phyloP scores from a whole-genome alignment of 2,888 invertebrate species.

The Teinopalpus imperialis region DNA sequence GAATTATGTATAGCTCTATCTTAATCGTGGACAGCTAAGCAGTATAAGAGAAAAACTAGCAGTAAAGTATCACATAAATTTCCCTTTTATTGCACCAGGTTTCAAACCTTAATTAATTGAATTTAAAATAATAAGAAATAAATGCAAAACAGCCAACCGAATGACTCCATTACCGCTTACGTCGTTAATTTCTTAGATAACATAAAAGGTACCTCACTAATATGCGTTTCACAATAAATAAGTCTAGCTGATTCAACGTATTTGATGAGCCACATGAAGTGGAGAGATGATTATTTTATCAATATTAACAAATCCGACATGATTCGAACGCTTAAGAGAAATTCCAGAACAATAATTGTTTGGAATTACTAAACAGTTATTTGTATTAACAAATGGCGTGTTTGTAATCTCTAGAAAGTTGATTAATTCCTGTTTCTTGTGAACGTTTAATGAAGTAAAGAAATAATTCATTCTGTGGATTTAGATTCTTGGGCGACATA shows the following conservation, averaged over 20 bases:
- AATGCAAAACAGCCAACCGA: conserved; percentile 19
- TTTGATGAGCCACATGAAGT: background rate
- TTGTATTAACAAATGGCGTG: background rate
- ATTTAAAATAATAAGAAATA: conserved; percentile 26
- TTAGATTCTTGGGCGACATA: too few species aligned
- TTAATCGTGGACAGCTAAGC: conserved; percentile 13
- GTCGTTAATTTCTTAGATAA: conserved; percentile 23
- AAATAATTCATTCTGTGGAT: too few species aligned
- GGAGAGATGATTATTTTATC: conserved; percentile 4
- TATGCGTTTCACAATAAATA: conserved; percentile 15
- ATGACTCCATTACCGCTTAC: conserved; percentile 20
- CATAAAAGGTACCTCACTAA: conserved; percentile 22
- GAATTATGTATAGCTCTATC: conserved; percentile 15
- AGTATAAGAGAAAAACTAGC: conserved; percentile 17
- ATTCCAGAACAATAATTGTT: background rate
- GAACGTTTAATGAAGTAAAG: background rate
- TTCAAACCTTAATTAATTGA: conserved; percentile 23
- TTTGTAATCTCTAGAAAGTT: background rate
- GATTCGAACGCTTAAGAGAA: conserved; percentile 6
- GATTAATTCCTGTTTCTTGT: background rate
- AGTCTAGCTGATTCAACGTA: conserved; percentile 5
- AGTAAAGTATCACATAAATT: conserved; percentile 24
- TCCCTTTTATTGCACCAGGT: conserved; percentile 11
- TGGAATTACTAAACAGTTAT: conserved; percentile 4
- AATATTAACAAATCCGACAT: conserved; percentile 7